Evolutionary conservation across 2,113 vertebrate species (phyloP).

Genomic region (Ctenodactylus gundi): DNA sequence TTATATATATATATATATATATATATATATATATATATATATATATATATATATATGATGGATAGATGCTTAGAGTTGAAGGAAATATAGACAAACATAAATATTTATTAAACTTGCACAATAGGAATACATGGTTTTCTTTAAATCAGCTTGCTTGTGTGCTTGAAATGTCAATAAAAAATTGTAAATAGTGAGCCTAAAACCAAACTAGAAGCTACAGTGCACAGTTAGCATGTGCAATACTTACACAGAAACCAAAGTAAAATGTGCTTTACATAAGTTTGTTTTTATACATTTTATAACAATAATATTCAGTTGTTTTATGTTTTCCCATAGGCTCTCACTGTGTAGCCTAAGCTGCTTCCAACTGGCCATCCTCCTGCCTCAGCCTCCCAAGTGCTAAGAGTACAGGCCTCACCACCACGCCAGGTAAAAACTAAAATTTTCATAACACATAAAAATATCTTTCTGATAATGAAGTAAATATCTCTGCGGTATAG

Average conservation of each 20-base stretch:
- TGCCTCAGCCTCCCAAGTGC: background rate
- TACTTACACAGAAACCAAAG: too few species aligned
- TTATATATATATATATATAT: too few species aligned
- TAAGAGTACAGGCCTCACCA: too few species aligned
- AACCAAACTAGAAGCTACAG: too few species aligned
- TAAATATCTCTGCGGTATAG: conserved; percentile 52
- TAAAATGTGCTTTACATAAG: conserved; percentile 30
- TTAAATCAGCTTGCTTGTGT: background rate
- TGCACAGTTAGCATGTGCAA: too few species aligned
- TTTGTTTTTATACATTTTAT: conserved; percentile 46
- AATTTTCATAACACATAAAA: background rate
- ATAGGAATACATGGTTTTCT: too few species aligned
- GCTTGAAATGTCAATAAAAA: background rate
- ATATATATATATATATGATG: too few species aligned
- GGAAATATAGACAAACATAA: background rate
- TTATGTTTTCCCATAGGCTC: too few species aligned
- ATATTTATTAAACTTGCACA: background rate
- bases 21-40: too few species aligned
- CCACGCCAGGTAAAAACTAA: background rate
- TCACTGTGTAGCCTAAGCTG: background rate
- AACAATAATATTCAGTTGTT: too few species aligned
- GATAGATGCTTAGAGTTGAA: background rate
- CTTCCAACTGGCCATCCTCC: background rate
- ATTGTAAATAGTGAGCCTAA: too few species aligned
- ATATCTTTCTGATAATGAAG: conserved; percentile 47